A percentile compares a stretch with the other conserved stretches of the same genome.
Conservation (phyloP, 2,888 invertebrate species). For the Luperina testacea region DNA sequence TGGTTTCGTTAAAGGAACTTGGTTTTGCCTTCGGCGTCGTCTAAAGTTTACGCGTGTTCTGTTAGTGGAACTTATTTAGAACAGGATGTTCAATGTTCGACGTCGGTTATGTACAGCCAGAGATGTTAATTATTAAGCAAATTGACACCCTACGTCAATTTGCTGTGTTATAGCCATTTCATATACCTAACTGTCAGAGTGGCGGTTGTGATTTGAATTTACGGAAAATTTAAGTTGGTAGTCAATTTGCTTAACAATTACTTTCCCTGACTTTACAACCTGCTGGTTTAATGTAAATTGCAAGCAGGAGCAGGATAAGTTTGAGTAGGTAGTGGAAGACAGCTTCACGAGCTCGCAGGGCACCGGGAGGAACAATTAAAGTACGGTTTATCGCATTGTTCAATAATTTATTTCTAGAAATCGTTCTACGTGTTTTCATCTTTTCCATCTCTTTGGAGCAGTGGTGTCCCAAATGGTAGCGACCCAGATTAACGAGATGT, state of each 20-base stretch:
- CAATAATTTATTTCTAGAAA: too few species aligned
- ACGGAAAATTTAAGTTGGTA: background rate
- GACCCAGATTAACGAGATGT: too few species aligned
- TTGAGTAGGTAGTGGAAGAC: background rate
- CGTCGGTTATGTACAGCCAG: background rate
- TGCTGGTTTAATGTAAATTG: background rate
- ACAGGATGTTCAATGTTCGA: constrained; percentile 16
- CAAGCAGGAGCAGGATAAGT: background rate
- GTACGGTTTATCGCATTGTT: too few species aligned
- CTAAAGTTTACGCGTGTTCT: constrained; percentile 6
- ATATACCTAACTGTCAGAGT: background rate
- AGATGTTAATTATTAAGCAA: background rate
- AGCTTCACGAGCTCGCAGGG: too few species aligned
- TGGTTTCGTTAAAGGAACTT: constrained; percentile 12
- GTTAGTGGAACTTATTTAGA: constrained; percentile 15
- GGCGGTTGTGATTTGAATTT: background rate
- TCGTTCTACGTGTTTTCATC: too few species aligned
- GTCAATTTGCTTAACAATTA: background rate
- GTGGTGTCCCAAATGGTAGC: too few species aligned
- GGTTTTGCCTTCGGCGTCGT: background rate
- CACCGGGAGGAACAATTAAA: too few species aligned
- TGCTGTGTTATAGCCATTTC: background rate
- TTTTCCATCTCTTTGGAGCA: too few species aligned
- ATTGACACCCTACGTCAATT: background rate
- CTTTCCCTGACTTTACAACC: background rate